Base-by-base conservation (phyloP, 2,888 invertebrate species). In the Hirtodrosophila histrioides region DNA sequence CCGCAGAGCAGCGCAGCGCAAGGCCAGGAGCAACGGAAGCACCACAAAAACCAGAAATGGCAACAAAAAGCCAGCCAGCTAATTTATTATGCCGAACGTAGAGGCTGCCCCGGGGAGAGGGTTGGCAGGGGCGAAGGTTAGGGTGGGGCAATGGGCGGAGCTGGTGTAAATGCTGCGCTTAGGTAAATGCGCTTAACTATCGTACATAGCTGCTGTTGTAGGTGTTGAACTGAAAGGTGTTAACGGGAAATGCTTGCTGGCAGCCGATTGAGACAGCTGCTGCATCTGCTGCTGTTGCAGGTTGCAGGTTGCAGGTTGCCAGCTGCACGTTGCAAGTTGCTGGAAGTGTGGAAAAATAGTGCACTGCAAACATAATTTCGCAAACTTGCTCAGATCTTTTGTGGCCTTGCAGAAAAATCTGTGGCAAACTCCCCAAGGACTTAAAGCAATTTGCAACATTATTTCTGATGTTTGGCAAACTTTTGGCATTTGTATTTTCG, bases 21-120 rank as follows among this genome's bases (percentile, higher is more conserved):
- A 53, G 5, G 45, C 45, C 63, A 63, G 40, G 50, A 54, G 66
- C 65, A 45, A 40, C 54, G 44, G 39, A 69, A 43, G 48, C 48
- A 35, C 43, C 62, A 17, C 46, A 46, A 61, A 54, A 48, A 44
- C 44, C 54, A 37, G n/a, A 56, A 64, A 56, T 46, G 37, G 29
- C 27, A 67, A 57, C 74, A 65, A 74, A 70, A 66, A 75, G 45
- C 33, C 53, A 65, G 33, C 46, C 36, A 69, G 65, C 63, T 80
- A 75, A 86, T 83, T 80, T 83, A 83, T 83, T 86, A 82, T 83
- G 75, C 63, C 68, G 68, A 77, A 69, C 76, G 68, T 76, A 64
- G 58, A 55, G 44, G 55, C 35, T 44, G 67, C 58, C 49, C 48
- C 48, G 37, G 39, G 50, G 23, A 23, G 46, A 12, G 10, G n/a